Base-by-base conservation (phyloP, 2,113 vertebrate genomes). In the Diadophis punctatus region DNA sequence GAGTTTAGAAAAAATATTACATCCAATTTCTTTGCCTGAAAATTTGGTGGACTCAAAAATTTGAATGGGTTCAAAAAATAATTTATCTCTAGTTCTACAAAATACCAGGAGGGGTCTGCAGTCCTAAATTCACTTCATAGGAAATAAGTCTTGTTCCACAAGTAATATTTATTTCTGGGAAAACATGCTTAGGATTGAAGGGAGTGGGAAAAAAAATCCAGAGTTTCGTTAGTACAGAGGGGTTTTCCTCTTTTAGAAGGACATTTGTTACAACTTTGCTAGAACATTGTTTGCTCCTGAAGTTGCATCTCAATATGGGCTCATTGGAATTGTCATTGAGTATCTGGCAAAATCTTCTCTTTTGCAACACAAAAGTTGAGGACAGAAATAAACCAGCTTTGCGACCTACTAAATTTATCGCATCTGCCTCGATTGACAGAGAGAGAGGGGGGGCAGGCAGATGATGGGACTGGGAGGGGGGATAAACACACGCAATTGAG, bases 401-500 rank as follows among this genome's bases (percentile, higher is more conserved):
- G 88, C n/a, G 95, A 88, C 43, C 86, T 49, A 90, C 95, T 91
- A 90, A 90, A 97, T 97, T 96, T 96, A 97, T 94, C 96, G 88
- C 90, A 74, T 88, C 4, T 92, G 68, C 91, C 93, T 93, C 87
- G 90, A 43, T 60, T 93, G 56, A 93, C 95, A 94, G 88, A 96
- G 84, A 18, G 84, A 93, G 88, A 94, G 86, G n/a, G n/a, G n/a
- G n/a, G n/a, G n/a, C n/a, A 74, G 93, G 90, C 91, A 93, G 63
- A 96, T 2, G n/a, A 88, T 88, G 30, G 20, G 34, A 52, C 10
- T 0, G 86, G 48, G 87, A 43, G 87, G 51, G 11, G 39, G 46
- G 56, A 34, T n/a, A 48, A 63, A 68, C n/a, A 90, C n/a, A 86
- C 94, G 91, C 96, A 96, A 96, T 27, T 92, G 90, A 94, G 96